A percentile compares a stretch with the other conserved stretches of the same genome.
Conservation (phyloP, 2,113 vertebrate genomes). For the Ictidomys tridecemlineatus region DNA sequence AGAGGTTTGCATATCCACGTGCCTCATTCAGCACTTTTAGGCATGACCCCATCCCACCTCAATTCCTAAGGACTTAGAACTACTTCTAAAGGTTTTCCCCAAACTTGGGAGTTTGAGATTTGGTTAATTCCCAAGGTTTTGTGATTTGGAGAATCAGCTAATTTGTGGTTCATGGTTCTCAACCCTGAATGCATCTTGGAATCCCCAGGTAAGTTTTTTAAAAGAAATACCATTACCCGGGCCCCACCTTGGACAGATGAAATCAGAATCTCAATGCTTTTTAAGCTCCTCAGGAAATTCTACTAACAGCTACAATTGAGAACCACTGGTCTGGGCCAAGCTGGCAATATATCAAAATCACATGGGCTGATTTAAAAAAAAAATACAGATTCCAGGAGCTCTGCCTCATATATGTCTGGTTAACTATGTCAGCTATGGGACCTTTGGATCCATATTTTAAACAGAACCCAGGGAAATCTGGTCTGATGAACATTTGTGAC, state of each 20-base stretch:
- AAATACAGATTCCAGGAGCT: background rate
- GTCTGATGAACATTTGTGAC: background rate
- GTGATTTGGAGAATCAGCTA: background rate
- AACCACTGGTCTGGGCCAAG: background rate
- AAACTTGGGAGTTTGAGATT: background rate
- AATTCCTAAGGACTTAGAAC: background rate
- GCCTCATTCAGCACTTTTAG: background rate
- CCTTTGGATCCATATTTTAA: background rate
- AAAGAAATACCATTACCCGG: background rate
- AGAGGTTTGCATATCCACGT: background rate
- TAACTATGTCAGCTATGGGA: background rate
- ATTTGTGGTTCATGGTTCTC: background rate
- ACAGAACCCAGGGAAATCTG: background rate
- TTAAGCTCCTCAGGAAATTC: background rate
- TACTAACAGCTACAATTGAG: background rate
- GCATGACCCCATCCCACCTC: background rate
- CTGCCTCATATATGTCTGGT: background rate
- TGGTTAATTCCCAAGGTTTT: background rate
- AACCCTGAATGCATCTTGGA: background rate
- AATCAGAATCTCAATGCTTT: background rate
- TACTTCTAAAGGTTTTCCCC: background rate
- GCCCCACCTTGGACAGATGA: background rate
- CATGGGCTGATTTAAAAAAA: background rate
- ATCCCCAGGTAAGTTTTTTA: background rate
- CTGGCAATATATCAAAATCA: background rate